phyloP scores from a whole-genome alignment of 2,888 invertebrate species.

The Drosophila mimetica region DNA sequence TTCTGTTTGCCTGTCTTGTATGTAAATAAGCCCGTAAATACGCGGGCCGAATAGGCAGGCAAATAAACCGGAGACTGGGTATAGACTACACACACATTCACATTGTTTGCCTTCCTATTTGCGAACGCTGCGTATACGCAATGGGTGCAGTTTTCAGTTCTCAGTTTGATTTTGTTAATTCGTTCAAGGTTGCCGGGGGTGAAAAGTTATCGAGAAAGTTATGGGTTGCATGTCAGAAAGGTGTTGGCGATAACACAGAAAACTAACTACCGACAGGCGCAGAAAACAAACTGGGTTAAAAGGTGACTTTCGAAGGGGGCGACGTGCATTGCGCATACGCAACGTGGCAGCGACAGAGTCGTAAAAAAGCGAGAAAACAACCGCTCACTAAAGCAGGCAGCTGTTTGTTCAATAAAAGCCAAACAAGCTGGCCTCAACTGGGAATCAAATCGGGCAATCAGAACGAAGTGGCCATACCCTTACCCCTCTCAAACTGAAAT shows the following conservation, averaged over 20 bases:
- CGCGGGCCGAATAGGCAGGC: conserved; percentile 32
- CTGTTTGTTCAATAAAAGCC: conserved; percentile 74
- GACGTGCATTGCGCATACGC: conserved; percentile 69
- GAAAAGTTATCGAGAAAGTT: conserved; percentile 3
- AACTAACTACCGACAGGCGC: conserved; percentile 13
- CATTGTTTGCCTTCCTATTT: conserved; percentile 46
- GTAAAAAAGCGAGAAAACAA: conserved; percentile 47
- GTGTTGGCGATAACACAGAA: conserved; percentile 55
- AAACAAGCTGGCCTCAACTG: conserved; percentile 26
- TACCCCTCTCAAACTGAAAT: conserved; percentile 30
- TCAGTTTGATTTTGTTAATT: conserved; percentile 31
- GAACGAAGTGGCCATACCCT: conserved; percentile 44
- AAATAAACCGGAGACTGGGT: conserved; percentile 14
- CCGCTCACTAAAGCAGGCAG: conserved; percentile 36
- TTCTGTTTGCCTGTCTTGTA: conserved; percentile 32
- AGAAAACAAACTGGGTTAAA: conserved; percentile 66
- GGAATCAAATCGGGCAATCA: neutral
- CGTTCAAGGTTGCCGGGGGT: conserved; percentile 27
- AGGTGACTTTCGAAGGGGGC: conserved; percentile 20
- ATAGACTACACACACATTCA: conserved; percentile 36
- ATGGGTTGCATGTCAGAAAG: conserved; percentile 40
- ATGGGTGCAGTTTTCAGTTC: conserved; percentile 31
- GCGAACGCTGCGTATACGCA: conserved; percentile 59
- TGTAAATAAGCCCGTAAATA: conserved; percentile 61
- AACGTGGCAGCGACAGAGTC: conserved; percentile 56